Conservation (phyloP, 1,140 invertebrate species). For the Brachionus sp. region DNA sequence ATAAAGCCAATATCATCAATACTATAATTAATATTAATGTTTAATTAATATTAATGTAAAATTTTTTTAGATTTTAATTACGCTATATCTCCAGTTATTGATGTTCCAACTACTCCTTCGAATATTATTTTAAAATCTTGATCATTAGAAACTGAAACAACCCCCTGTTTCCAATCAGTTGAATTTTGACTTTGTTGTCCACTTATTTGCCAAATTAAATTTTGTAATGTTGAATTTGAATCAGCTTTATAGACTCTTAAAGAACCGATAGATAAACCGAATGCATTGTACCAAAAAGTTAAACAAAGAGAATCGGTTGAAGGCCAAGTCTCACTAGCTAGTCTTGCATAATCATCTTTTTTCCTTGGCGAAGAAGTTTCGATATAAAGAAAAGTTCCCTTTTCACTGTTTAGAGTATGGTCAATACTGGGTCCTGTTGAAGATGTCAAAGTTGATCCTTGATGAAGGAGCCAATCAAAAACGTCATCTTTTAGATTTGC, state of each 20-base stretch:
- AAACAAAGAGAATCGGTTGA: neutral
- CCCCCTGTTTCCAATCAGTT: slow-evolving; percentile 11
- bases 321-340: slow-evolving; percentile 32
- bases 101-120: neutral
- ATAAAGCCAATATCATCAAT: neutral
- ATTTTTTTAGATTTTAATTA: neutral
- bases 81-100: slow-evolving; percentile 2
- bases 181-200: neutral
- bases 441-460: slow-evolving; percentile 48
- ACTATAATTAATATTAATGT: neutral
- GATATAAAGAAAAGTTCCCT: slow-evolving; percentile 14
- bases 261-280: neutral
- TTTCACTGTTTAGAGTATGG: slow-evolving; percentile 53
- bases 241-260: slow-evolving; percentile 50
- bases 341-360: neutral
- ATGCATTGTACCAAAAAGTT: slow-evolving; percentile 35
- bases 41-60: neutral
- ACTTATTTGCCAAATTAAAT: slow-evolving; percentile 19
- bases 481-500: slow-evolving; percentile 49
- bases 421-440: slow-evolving; percentile 50
- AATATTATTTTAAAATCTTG: slow-evolving; percentile 32
- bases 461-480: slow-evolving; percentile 48
- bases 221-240: slow-evolving; percentile 50
- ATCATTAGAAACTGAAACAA: neutral
- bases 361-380: slow-evolving; percentile 2